Evolutionary conservation across 1,140 invertebrate species (phyloP).

Genomic region (Leptinotarsa defecta): DNA sequence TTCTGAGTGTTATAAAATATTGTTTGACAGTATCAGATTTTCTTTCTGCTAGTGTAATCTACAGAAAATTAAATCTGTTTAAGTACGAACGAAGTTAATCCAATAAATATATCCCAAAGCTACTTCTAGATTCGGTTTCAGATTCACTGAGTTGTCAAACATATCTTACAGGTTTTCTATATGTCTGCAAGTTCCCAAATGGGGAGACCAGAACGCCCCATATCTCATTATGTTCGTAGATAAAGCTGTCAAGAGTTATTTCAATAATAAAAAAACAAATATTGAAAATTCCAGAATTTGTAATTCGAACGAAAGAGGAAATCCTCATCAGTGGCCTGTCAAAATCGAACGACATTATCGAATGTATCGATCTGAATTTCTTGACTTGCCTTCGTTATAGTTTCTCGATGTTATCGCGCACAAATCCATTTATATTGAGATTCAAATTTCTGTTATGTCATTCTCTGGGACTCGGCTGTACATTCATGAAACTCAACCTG

Average conservation of each 20-base stretch:
- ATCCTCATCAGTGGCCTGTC: slow-evolving; percentile 46
- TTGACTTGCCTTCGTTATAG: slow-evolving; percentile 46
- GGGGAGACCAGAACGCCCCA: neutral
- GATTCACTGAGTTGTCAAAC: too few species aligned
- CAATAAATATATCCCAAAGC: too few species aligned
- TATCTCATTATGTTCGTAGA: neutral
- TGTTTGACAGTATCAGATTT: too few species aligned
- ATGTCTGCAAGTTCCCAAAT: neutral
- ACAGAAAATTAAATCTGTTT: too few species aligned
- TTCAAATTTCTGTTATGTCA: slow-evolving; percentile 50
- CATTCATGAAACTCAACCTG: slow-evolving; percentile 28
- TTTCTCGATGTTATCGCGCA: slow-evolving; percentile 42
- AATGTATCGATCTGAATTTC: slow-evolving; percentile 42
- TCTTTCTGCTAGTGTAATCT: too few species aligned
- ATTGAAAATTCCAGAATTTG: slow-evolving; percentile 45
- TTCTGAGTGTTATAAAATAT: too few species aligned
- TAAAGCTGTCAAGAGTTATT: slow-evolving; percentile 1
- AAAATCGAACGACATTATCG: slow-evolving; percentile 49
- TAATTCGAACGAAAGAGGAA: slow-evolving; percentile 47
- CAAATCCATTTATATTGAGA: slow-evolving; percentile 53
- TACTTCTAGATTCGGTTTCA: too few species aligned
- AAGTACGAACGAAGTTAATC: too few species aligned
- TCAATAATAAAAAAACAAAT: neutral
- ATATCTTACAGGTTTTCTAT: too few species aligned
- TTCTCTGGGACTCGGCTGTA: slow-evolving; percentile 31